These are phyloP conservation scores for Crotalus tigris DNA, from an alignment of 2,113 vertebrate species.

Conservation along the genomic window DNA sequence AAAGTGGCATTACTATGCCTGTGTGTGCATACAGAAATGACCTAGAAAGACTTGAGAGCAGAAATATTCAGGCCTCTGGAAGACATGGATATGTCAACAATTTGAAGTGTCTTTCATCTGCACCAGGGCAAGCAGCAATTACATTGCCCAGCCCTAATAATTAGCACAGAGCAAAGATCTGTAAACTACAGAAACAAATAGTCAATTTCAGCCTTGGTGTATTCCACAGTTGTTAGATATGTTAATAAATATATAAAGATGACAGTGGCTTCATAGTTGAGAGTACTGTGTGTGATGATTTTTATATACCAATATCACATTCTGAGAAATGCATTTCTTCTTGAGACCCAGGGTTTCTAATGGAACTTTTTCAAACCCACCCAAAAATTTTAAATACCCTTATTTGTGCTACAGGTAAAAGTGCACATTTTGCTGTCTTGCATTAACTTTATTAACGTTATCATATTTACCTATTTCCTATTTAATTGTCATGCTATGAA, in stretches of 20 bases:
- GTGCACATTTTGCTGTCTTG: neutral
- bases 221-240: neutral
- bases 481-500: conserved; percentile 16
- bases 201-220: neutral
- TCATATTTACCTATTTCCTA: neutral
- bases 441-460: conserved; percentile 11
- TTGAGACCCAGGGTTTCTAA: neutral
- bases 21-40: neutral
- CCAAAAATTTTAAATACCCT: neutral
- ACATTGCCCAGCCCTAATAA: neutral
- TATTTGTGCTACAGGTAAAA: conserved; percentile 25
- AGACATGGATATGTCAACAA: neutral
- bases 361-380: neutral
- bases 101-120: neutral
- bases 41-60: neutral
- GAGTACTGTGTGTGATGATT: neutral
- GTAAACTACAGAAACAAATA: neutral
- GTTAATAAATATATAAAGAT: neutral
- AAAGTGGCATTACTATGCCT: neutral
- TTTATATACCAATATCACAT: neutral
- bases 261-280: neutral
- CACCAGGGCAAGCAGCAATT: neutral
- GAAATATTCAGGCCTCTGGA: neutral
- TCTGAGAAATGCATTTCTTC: neutral
- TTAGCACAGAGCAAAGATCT: neutral